Evolutionary conservation across 2,888 invertebrate species (phyloP).

Genomic region (Danaus chrysippus): DNA sequence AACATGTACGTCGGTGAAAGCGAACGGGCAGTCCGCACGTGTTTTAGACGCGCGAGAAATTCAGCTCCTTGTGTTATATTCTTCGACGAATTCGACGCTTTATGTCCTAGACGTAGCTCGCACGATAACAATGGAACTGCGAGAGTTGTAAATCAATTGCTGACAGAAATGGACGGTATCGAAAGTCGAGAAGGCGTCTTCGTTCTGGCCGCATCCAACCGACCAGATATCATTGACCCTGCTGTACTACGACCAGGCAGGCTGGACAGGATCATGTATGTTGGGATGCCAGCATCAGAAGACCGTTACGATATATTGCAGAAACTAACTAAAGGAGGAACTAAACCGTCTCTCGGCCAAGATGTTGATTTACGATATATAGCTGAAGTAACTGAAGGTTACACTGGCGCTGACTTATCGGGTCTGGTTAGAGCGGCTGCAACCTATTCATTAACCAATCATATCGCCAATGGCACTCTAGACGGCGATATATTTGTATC

Average conservation of each 20-base stretch:
- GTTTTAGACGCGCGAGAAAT: conserved; percentile 95
- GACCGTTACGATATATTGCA: conserved; percentile 93
- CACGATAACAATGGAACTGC: conserved; percentile 85
- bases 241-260: conserved; percentile 94
- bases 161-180: conserved; percentile 99
- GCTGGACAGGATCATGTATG: conserved; percentile 92
- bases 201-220: conserved; percentile 96
- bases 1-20: conserved; percentile 99
- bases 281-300: conserved; percentile 88
- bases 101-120: conserved; percentile 93
- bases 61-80: conserved; percentile 99
- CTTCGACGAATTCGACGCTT: conserved; percentile 98
- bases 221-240: conserved; percentile 97
- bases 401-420: conserved; percentile 96
- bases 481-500: conserved; percentile 81
- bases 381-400: conserved; percentile 85
- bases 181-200: conserved; percentile 95
- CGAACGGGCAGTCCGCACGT: conserved; percentile 96
- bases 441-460: conserved; percentile 87
- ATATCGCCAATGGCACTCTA: conserved; percentile 78
- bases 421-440: conserved; percentile 94
- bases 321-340: conserved; percentile 93
- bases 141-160: conserved; percentile 96
- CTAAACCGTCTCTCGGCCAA: conserved; percentile 84
- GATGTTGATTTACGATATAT: conserved; percentile 88